Percentiles rank a stretch among this genome's conserved stretches.
These are phyloP conservation scores for Hylaea fasciaria DNA, from an alignment of 2,888 invertebrate genomes.

Conservation along the genomic window DNA sequence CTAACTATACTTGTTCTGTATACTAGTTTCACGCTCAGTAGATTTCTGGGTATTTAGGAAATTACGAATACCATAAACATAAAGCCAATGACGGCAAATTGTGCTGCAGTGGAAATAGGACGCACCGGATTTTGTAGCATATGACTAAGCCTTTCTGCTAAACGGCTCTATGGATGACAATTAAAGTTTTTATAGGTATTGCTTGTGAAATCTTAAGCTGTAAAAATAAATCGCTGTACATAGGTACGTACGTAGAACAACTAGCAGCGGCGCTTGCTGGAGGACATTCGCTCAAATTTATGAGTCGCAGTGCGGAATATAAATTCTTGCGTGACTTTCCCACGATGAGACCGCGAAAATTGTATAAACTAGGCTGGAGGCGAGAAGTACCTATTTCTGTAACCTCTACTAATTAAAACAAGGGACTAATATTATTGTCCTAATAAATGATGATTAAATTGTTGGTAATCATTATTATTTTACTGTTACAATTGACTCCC, in stretches of 20 bases:
- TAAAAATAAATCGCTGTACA: conserved; percentile 70
- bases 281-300: conserved; percentile 80
- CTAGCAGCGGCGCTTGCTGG: conserved; percentile 66
- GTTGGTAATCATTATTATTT: background rate
- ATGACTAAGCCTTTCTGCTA: background rate
- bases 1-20: too few relatives aligned
- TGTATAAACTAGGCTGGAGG: conserved; percentile 59
- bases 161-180: background rate
- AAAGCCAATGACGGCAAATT: too few relatives aligned
- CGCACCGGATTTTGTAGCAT: too few relatives aligned
- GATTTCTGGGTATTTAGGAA: too few relatives aligned
- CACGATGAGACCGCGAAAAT: conserved; percentile 67
- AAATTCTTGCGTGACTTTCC: conserved; percentile 74
- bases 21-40: too few relatives aligned
- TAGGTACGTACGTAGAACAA: conserved; percentile 69
- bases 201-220: conserved; percentile 71
- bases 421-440: background rate
- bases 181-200: conserved; percentile 41
- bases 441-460: background rate
- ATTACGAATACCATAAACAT: too few relatives aligned
- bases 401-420: conserved; percentile 26
- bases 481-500: background rate
- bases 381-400: conserved; percentile 30
- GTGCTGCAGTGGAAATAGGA: too few relatives aligned
- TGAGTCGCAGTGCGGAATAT: conserved; percentile 83